Conservation (phyloP, 2,888 invertebrate genomes). For the Lasioglossum pauxillum region DNA sequence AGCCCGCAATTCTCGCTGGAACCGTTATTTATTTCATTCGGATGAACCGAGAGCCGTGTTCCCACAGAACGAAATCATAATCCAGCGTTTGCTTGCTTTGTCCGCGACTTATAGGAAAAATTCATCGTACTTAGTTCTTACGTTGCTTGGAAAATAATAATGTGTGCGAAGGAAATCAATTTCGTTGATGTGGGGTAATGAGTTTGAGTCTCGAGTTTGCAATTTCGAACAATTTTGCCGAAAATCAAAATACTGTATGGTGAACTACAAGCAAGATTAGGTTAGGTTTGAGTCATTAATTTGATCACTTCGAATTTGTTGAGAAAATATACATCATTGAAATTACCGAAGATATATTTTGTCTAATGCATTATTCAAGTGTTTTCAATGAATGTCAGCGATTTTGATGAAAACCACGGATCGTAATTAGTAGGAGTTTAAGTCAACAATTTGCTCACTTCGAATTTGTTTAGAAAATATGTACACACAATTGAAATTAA, state of each 20-base stretch:
- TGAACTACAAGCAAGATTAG: background rate
- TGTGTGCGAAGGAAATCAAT: background rate
- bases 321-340: background rate
- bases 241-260: background rate
- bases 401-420: no score
- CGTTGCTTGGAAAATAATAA: background rate
- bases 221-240: background rate
- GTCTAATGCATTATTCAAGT: no score
- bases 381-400: no score
- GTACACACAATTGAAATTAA: no score
- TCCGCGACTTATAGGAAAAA: background rate
- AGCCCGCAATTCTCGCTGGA: conserved; percentile 64
- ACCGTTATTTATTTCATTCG: conserved; percentile 66
- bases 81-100: background rate
- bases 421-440: no score
- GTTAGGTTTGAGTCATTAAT: background rate
- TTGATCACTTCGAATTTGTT: background rate
- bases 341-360: no score
- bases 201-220: no score
- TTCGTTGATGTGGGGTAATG: no score
- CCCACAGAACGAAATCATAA: background rate
- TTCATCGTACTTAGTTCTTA: background rate
- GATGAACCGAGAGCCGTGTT: conserved; percentile 11
- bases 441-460: no score
- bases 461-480: no score